A percentile compares a stretch with the other conserved stretches of the same genome.
phyloP scores from a whole-genome alignment of 1,140 invertebrate species.

The Eupeodes corollae region DNA sequence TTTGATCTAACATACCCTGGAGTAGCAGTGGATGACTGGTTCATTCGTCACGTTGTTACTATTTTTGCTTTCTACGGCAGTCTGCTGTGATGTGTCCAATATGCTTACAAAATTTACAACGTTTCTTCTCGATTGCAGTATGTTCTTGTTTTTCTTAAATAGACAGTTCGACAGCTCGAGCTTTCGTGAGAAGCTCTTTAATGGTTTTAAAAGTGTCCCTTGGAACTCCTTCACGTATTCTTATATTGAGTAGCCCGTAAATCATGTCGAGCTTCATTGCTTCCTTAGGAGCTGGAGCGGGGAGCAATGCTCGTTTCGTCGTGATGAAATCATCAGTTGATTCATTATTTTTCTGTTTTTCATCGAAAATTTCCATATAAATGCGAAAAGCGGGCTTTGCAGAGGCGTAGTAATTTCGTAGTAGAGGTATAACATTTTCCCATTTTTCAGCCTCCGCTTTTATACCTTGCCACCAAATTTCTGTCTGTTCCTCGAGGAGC shows the following conservation, averaged over 20 bases:
- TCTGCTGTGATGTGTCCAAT: too few species aligned
- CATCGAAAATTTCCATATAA: conserved; percentile 29
- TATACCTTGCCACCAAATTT: conserved; percentile 32
- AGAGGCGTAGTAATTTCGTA: conserved; percentile 28
- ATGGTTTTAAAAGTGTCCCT: conserved; percentile 25
- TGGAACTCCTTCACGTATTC: conserved; percentile 23
- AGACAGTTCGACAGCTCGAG: conserved; percentile 19
- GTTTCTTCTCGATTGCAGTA: too few species aligned
- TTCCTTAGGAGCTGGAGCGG: conserved; percentile 25
- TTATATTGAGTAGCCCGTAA: conserved; percentile 22
- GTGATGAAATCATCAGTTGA: conserved; percentile 26
- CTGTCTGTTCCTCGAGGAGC: conserved; percentile 17
- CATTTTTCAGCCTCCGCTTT: conserved; percentile 24
- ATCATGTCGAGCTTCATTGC: conserved; percentile 31
- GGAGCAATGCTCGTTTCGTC: conserved; percentile 27
- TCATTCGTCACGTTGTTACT: too few species aligned
- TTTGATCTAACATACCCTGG: too few species aligned
- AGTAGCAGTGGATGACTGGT: too few species aligned
- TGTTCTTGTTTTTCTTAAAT: too few species aligned
- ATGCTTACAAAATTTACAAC: too few species aligned
- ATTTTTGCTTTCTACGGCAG: too few species aligned
- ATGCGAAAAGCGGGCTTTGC: conserved; percentile 28
- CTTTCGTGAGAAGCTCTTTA: conserved; percentile 21
- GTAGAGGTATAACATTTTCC: conserved; percentile 16
- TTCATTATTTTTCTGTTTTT: conserved; percentile 12